Evolutionary conservation across 2,888 invertebrate species (phyloP), one percentile per base, ranked within the genome.

Genomic region (Drosophila nigricruria): DNA sequence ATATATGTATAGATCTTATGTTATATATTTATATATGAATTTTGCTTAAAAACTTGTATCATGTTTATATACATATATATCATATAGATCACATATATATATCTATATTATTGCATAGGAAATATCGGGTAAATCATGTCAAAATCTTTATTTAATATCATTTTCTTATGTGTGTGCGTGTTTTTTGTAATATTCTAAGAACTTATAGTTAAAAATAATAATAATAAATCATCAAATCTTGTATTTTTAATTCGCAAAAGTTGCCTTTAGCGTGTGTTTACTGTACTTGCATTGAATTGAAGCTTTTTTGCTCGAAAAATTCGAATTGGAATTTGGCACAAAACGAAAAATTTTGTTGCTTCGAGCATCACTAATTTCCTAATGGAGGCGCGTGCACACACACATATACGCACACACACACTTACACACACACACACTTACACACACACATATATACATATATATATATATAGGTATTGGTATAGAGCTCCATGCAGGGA

Each of bases 301-400:
- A 23, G 20, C n/a, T n/a, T 9, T 2, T 14, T 0, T 36, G 18
- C 27, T 6, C 12, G 2, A 23, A 56, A 45, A 18, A 38, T 23
- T 30, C 4, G 8, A 30, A n/a, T 20, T 10, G 42, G 18, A n/a
- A 40, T 57, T 40, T 57, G 8, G 43, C 38, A 3, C 16, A 20
- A 42, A 34, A 12, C 49, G 5, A 52, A 63, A 52, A 47, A 40
- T 69, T 60, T 78, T 75, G 74, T 45, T 49, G 75, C 36, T 63
- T 61, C 38, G 72, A 70, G 73, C 73, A 73, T 58, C 61, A 67
- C 73, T 70, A 73, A 77, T 77, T 67, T 70, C 40, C 66, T 77
- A 70, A 77, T 73, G 70, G 73, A 14, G 30, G 52, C 65, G 62
- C 36, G 38, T 49, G 20, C 45, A 56, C 38, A 45, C 59, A 56